A percentile compares a stretch with the other conserved stretches of the same genome.
phyloP scores from a whole-genome alignment of 2,113 vertebrate genomes.

The Misgurnus mizolepis region DNA sequence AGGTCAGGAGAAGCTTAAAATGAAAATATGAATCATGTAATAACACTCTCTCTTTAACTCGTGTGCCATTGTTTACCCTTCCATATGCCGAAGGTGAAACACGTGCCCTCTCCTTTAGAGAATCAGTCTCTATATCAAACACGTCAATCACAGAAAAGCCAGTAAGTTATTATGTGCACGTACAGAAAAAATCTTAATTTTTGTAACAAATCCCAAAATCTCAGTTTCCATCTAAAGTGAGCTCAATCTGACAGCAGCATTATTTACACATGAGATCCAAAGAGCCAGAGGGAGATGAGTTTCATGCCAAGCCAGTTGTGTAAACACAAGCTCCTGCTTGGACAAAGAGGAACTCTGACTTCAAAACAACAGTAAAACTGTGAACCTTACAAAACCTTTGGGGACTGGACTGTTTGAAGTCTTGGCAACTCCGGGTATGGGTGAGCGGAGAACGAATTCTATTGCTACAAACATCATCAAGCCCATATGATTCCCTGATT shows the following conservation, averaged over 20 bases:
- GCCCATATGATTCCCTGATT: conserved; percentile 83
- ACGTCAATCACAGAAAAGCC: conserved; percentile 10
- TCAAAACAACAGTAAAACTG: conserved; percentile 88
- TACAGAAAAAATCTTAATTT: conserved; percentile 36
- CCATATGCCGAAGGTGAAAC: too few species aligned
- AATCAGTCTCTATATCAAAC: not conserved
- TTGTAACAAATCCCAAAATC: conserved; percentile 23
- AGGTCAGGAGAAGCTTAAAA: not conserved
- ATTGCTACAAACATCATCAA: conserved; percentile 83
- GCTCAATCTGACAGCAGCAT: conserved; percentile 61
- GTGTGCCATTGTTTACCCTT: too few species aligned
- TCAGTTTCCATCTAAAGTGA: conserved; percentile 42
- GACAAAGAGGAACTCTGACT: conserved; percentile 84
- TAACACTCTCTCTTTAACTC: too few species aligned
- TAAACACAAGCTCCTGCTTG: conserved; percentile 83
- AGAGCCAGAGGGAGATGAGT: conserved; percentile 74
- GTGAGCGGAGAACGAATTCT: conserved; percentile 86
- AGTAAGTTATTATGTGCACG: not conserved
- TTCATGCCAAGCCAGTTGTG: conserved; percentile 90
- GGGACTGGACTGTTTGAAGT: conserved; percentile 83
- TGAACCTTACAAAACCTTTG: conserved; percentile 84
- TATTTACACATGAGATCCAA: conserved; percentile 71
- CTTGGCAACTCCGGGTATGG: conserved; percentile 86
- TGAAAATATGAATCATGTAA: too few species aligned
- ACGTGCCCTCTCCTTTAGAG: not conserved